Evolutionary conservation across 2,797 vertebrate genomes (phyloP), one percentile per base, ranked within the genome.

Genomic region (Pampus argenteus): DNA sequence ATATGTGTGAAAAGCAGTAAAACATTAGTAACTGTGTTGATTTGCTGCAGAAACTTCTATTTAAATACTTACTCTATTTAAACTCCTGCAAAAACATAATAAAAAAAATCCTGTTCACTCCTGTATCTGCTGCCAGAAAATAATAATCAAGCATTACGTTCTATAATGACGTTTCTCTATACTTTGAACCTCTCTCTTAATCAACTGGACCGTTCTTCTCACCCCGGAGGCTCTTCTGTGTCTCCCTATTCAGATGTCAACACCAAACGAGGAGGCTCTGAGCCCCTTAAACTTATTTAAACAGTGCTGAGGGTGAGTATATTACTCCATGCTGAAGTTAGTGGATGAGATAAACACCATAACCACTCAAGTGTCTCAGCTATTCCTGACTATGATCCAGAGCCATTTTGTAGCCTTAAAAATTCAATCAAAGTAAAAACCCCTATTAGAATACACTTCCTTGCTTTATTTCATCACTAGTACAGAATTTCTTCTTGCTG

Each of bases 221-320:
- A 59, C 57, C 74, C 36, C 9, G 18, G 18, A 75, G 81, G 50
- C 58, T 76, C 70, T 56, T 26, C 28, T 45, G 49, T 50, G 78
- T 66, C 50, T 58, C 69, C 61, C 61, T 79, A 66, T 85, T 84
- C 51, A 76, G 59, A 86, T 74, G 76, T 86, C 85, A 72, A 54
- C 74, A 67, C 18, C 71, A 63, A 85, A 72, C 20, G 74, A 81
- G 72, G 63, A 82, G 56, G 18, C 70, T 88, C 65, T 11, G 56
- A 72, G 79, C 82, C 68, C 71, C 88, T 91, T 88, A 67, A 81
- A 84, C 76, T 70, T 83, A 73, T 89, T 90, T 86, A 91, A 91
- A 92, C 88, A 90, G 56, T 20, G 51, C 62, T 76, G 66, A 89
- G 81, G 76, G 85, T 28, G 40, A 64, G 64, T 56, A 31, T 78